These are phyloP conservation scores for Tringa solitaria DNA, from an alignment of 2,113 vertebrate genomes.

Conservation along the genomic window DNA sequence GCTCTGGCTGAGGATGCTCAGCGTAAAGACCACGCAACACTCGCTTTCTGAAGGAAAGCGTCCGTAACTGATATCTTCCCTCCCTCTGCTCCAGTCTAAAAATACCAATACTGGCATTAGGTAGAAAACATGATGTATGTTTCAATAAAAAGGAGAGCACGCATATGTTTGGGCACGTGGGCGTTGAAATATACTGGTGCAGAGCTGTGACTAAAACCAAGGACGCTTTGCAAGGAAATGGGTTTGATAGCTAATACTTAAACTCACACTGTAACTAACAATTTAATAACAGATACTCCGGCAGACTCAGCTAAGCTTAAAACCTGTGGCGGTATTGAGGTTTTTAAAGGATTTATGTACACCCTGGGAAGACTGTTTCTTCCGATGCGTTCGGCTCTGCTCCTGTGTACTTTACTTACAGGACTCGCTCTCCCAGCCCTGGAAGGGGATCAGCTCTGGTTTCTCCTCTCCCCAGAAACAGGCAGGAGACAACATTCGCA, in stretches of 20 bases:
- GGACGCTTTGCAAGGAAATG: not conserved
- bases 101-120: not conserved
- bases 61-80: not conserved
- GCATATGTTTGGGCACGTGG: not conserved
- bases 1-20: not conserved
- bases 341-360: not conserved
- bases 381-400: not conserved
- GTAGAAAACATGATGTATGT: not conserved
- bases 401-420: not conserved
- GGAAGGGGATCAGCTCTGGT: not conserved
- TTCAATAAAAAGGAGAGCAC: constrained; percentile 2
- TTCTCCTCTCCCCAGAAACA: not conserved
- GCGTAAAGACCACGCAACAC: not conserved
- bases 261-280: constrained; percentile 33
- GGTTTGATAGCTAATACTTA: not conserved
- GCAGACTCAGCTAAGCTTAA: not conserved
- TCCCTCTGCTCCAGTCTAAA: not conserved
- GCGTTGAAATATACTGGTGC: not conserved
- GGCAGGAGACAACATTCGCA: not conserved
- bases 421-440: not conserved
- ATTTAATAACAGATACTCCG: constrained; percentile 19
- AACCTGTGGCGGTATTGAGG: not conserved
- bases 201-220: constrained; percentile 24
- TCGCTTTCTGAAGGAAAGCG: not conserved
- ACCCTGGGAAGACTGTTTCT: not conserved